Base-by-base conservation (phyloP, 2,888 invertebrate species). In the Thelaira solivaga region DNA sequence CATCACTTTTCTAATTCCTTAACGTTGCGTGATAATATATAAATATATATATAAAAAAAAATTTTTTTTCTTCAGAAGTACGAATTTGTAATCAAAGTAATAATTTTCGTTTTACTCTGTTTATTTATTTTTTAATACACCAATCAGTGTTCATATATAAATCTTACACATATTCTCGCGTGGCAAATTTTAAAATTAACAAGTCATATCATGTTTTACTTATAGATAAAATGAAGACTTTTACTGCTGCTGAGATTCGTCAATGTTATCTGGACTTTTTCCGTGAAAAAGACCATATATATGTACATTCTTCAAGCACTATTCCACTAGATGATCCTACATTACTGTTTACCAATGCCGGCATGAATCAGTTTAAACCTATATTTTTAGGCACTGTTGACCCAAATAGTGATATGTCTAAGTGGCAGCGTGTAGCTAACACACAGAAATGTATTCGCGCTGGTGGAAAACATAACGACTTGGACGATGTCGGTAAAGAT, bases 341-440 rank as follows among this genome's bases (percentile, higher is more conserved):
- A 0, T 90, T 99, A 72, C 91, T 99, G 0, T 99, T 99, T 90
- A 92, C 99, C 57, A 99, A 99, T 92, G 99, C 99, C 80, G 99
- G 98, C 62, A 99, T 99, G 99, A 99, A 99, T 89, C 99, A 99
- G 92, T 99, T 96, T 88, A 99, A 99, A 89, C 98, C 99, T 0
- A 96, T 99, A 82, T 99, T 99, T 90, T 91, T 99, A 85, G 99
- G 99, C 36, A 94, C 95, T 1, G 97, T 94, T 0, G 98, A 99
- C 90, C 99, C 99, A 1, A 97, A 96, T 87, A 97, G 97, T 88
- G 98, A 98, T 86, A 94, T 98, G 94, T 93, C 97, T 11, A 96
- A 95, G 86, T 94, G 94, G 91, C 91, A 94, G 18, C 92, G 99
- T 82, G 95, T 94, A 29, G 96, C 94, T 1, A 99, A 99, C 89